Evolutionary conservation across 1,140 invertebrate species (phyloP).

Genomic region (Dreissena polymorpha): DNA sequence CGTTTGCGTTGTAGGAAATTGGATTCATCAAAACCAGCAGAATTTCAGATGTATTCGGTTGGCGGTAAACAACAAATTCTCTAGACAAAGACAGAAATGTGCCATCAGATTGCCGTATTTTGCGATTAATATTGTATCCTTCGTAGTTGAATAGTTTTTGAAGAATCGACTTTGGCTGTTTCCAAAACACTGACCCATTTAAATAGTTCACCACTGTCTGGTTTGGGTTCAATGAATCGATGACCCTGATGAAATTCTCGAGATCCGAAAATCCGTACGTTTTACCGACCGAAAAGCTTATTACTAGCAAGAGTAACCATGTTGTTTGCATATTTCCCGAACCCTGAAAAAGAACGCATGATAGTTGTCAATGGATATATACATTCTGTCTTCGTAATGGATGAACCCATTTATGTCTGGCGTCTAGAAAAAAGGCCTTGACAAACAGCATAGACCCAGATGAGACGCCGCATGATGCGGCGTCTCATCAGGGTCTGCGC

Average conservation of each 20-base stretch:
- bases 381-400: too few species aligned
- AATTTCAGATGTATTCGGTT: slow-evolving; percentile 56
- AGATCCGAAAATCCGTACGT: slow-evolving; percentile 40
- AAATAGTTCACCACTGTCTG: slow-evolving; percentile 33
- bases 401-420: too few species aligned
- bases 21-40: slow-evolving; percentile 54
- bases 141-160: slow-evolving; percentile 57
- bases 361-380: too few species aligned
- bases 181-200: slow-evolving; percentile 56
- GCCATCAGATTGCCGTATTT: slow-evolving; percentile 43
- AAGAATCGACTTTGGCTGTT: slow-evolving; percentile 15
- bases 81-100: slow-evolving; percentile 56
- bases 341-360: too few species aligned
- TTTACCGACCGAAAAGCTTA: too few species aligned
- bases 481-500: too few species aligned
- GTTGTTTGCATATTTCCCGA: too few species aligned
- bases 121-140: slow-evolving; percentile 59
- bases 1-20: slow-evolving; percentile 39
- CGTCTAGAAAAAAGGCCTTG: too few species aligned
- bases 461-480: too few species aligned
- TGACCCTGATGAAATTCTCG: slow-evolving; percentile 45
- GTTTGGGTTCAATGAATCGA: slow-evolving; percentile 33
- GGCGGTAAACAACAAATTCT: slow-evolving; percentile 60
- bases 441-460: too few species aligned
- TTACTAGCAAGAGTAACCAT: too few species aligned